Evolutionary conservation across 2,888 invertebrate species (phyloP), one percentile per base, ranked within the genome.

Genomic region (Thymelicus lineola): DNA sequence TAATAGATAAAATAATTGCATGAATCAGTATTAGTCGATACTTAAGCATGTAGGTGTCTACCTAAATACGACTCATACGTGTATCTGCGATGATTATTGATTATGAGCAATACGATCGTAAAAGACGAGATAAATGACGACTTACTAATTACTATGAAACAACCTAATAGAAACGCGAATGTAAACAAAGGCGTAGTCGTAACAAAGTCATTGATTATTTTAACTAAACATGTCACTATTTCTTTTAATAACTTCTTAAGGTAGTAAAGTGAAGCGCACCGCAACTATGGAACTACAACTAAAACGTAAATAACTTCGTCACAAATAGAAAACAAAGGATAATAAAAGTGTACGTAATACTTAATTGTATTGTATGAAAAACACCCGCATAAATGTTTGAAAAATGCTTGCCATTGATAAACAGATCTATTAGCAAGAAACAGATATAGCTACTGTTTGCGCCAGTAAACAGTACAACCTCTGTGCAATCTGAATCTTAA

Each of bases 61-160:
- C 17, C 3, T 48, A 48, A 7, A 0, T 48, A 48, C 48, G 17
- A 50, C 15, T 50, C 48, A 50, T 50, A 6, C 48, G 48, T 9
- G 9, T 17, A 50, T 7, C 48, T 50, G 9, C 17, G 48, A 50
- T 50, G 48, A 17, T 50, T 17, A 50, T 17, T 50, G 48, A 63
- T 50, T 12, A 61, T 46, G 61, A 46, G 46, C 46, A 61, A 36
- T 14, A 63, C 12, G 62, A 15, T 50, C 62, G 50, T 63, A 50
- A 63, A 63, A 0, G 36, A 50, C 50, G 15, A 35, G 15, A 63
- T 36, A 62, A 63, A 63, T 50, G 50, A 63, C 6, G 62, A 35
- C 50, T 28, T 50, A 50, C 35, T 28, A 35, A 36, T 28, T 50
- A 50, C 35, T 28, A 63, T 14, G 48, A 50, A 36, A 50, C 15